Evolutionary conservation across 2,888 invertebrate genomes (phyloP), one percentile per base, ranked within the genome.

Genomic region (Lacanobia oleracea): DNA sequence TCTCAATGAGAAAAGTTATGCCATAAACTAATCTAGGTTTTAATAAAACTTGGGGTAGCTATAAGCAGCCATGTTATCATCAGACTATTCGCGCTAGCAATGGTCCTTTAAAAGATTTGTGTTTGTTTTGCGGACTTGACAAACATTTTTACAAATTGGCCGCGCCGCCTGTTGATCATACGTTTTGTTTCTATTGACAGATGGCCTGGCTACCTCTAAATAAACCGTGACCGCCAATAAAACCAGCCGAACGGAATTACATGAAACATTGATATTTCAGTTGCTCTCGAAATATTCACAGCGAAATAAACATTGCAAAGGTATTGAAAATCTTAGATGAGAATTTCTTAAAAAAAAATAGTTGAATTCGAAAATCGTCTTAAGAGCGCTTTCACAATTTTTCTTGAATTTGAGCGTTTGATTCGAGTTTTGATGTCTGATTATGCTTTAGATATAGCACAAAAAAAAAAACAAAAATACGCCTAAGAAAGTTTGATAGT

Each of bases 111-210:
- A 66, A 67, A 81, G 67, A 84, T 74, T 80, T 77, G 77, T 76
- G 76, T 79, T 68, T 67, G 80, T 48, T 62, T 54, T 72, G 33
- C 61, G 68, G 40, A 37, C 53, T 83, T 50, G 70, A 72, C 56
- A 75, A 74, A 79, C 66, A 77, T 77, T 84, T 84, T 86, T 77
- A 84, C 72, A 70, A 74, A 81, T 86, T 81, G 74, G 43, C 40
- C 61, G 50, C 23, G 27, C 40, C 75, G 51, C 57, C 45, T 65
- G 73, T 83, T 67, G 67, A 66, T 81, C 67, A 74, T 73, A 66
- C 65, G 56, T 59, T 69, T 70, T 53, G 80, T 72, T 72, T 74
- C 50, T 67, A 71, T 72, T 84, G 84, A 83, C 57, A 69, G 56
- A 73, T 85, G 76, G 43, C 72, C 64, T 59, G 66, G 43, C 43